Percentiles rank a stretch among this genome's conserved stretches.
These are phyloP conservation scores for Hymenopus coronatus DNA, from an alignment of 2,888 invertebrate species.

Conservation along the genomic window DNA sequence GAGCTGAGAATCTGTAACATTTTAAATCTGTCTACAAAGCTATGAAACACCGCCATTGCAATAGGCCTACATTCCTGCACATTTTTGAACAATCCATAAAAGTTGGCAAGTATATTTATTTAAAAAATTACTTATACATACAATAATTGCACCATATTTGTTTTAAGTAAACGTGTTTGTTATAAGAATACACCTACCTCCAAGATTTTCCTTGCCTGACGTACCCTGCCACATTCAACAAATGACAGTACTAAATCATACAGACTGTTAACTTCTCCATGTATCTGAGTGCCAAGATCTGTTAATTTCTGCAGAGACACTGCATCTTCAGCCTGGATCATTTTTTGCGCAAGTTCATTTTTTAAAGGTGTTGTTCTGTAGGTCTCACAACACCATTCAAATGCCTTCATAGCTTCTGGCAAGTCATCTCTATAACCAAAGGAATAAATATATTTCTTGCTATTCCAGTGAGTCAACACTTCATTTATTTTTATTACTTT, in stretches of 20 bases:
- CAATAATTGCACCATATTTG: neutral
- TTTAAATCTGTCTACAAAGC: too few species aligned
- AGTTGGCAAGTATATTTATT: too few species aligned
- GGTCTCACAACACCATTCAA: conserved; percentile 65
- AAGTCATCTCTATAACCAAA: conserved; percentile 58
- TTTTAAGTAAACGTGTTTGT: neutral
- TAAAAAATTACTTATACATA: too few species aligned
- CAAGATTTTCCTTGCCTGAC: conserved; percentile 79
- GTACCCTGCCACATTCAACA: conserved; percentile 73
- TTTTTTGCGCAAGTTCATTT: conserved; percentile 65
- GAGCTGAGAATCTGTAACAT: too few species aligned
- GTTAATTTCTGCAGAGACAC: conserved; percentile 76
- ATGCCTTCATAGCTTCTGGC: conserved; percentile 64
- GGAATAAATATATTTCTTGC: conserved; percentile 6
- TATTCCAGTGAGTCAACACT: neutral
- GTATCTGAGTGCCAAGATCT: conserved; percentile 71
- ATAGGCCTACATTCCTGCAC: too few species aligned
- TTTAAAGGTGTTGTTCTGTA: conserved; percentile 74
- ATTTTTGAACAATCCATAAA: too few species aligned
- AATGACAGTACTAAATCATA: conserved; percentile 81
- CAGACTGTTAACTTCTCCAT: conserved; percentile 80
- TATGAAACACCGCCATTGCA: too few species aligned
- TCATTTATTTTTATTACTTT: too few species aligned
- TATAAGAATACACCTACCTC: conserved; percentile 49
- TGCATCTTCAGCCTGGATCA: conserved; percentile 75